A percentile compares a stretch with the other conserved stretches of the same genome.
These are phyloP conservation scores for Baronia brevicornis DNA, from an alignment of 2,888 invertebrate genomes.

Conservation along the genomic window DNA sequence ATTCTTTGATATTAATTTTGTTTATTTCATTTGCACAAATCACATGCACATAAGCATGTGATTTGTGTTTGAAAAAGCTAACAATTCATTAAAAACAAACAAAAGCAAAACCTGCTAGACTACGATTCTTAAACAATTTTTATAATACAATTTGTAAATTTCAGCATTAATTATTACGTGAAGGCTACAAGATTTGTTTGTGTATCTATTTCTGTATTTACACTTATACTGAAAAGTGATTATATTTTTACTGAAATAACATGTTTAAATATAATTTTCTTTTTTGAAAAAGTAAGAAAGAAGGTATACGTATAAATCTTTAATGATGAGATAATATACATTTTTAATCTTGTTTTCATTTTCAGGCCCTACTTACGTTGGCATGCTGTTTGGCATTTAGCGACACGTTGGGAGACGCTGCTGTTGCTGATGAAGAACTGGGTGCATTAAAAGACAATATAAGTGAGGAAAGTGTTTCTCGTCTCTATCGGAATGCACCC, in stretches of 20 bases:
- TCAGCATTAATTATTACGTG: too few species aligned
- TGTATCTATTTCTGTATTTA: too few species aligned
- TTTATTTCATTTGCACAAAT: too few species aligned
- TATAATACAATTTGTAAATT: too few species aligned
- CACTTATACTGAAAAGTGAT: too few species aligned
- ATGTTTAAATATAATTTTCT: slow-evolving; percentile 12
- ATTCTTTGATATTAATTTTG: too few species aligned
- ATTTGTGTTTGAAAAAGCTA: slow-evolving; percentile 7
- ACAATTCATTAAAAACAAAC: not conserved
- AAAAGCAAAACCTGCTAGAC: not conserved
- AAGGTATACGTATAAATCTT: too few species aligned
- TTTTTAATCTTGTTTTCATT: slow-evolving; percentile 25
- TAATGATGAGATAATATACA: not conserved
- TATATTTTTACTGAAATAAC: too few species aligned
- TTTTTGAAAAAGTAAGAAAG: too few species aligned
- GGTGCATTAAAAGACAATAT: slow-evolving; percentile 37
- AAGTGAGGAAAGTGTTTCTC: slow-evolving; percentile 49
- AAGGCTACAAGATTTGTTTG: too few species aligned
- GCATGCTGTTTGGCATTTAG: slow-evolving; percentile 43
- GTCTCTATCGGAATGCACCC: slow-evolving; percentile 47
- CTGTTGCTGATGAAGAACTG: too few species aligned
- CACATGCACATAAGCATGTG: not conserved
- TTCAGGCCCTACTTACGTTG: slow-evolving; percentile 46
- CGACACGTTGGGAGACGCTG: slow-evolving; percentile 31
- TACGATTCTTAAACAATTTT: too few species aligned